These are phyloP conservation scores for Brachystomella parvula DNA, from an alignment of 1,140 invertebrate species.

Conservation along the genomic window DNA sequence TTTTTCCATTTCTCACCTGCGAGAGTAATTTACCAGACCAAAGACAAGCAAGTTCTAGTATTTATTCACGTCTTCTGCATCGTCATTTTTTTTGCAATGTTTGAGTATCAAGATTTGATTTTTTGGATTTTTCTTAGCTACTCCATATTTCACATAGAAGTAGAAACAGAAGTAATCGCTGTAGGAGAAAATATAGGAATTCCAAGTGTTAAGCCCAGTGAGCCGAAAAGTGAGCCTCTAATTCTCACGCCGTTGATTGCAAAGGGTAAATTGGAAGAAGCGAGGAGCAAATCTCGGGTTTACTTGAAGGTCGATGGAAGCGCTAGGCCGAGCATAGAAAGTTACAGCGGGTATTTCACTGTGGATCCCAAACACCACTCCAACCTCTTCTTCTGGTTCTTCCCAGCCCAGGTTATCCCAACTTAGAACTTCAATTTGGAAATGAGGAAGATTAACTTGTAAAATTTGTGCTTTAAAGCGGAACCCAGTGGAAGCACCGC, in stretches of 20 bases:
- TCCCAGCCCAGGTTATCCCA: slow-evolving; percentile 39
- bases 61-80: no score
- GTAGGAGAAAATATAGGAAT: no score
- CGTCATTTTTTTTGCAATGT: no score
- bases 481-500: slow-evolving; percentile 42
- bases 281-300: not conserved
- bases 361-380: slow-evolving; percentile 45
- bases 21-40: no score
- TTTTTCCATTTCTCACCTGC: no score
- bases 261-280: not conserved
- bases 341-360: slow-evolving; percentile 46
- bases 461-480: slow-evolving; percentile 18
- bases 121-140: no score
- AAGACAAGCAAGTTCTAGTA: no score
- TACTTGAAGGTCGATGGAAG: no score
- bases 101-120: no score
- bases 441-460: not conserved
- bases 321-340: slow-evolving; percentile 23
- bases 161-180: no score
- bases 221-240: not conserved
- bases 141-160: no score
- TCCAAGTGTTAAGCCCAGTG: no score
- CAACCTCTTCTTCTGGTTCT: slow-evolving; percentile 51
- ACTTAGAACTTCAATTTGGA: not conserved
- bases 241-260: not conserved